Base-by-base conservation (phyloP, 1,140 invertebrate species). In the Nephotettix cincticeps region DNA sequence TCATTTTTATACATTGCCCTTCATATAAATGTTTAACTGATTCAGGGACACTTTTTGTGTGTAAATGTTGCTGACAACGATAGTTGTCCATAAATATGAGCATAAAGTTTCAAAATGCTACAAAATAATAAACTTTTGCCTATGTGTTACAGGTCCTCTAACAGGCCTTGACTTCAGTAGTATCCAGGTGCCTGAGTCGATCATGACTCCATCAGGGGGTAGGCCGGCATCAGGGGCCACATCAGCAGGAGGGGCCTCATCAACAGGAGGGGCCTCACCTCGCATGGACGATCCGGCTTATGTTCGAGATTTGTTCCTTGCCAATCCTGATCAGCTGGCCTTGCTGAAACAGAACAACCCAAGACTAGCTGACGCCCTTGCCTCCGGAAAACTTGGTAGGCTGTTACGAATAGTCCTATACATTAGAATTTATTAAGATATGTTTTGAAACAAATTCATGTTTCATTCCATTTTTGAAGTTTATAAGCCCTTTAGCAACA, bases 321-420 rank as follows among this genome's bases (percentile, higher is more conserved):
- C 90, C n/a, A 95, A 95, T 83, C 96, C 96, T 0, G 93, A 97
- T 80, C 93, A 97, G 77, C 78, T 98, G 71, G 91, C 95, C 0
- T 77, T 97, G 36, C 83, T 99, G 0, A 94, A 96, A 80, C 95
- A 98, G 79, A 96, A 98, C 76, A 99, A 99, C 86, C 93, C 96
- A 13, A 84, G 90, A 74, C 80, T 99, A 43, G 95, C 96, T 19
- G 95, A 97, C 81, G 95, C 97, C 21, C 80, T 98, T 3, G 83
- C 94, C 0, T 92, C 89, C 76, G 94, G 93, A 19, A 91, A 91
- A 80, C 80, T 93, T 73, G 91, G 93, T 90, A 54, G 56, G 70
- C 29, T 56, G 51, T 36, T 36, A 19, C 32, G 4, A 6, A 36
- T 14, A 36, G 32, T 36, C 32, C 14, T n/a, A n/a, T n/a, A n/a